Conservation (phyloP, 2,113 vertebrate genomes). For the Fulmarus glacialis region DNA sequence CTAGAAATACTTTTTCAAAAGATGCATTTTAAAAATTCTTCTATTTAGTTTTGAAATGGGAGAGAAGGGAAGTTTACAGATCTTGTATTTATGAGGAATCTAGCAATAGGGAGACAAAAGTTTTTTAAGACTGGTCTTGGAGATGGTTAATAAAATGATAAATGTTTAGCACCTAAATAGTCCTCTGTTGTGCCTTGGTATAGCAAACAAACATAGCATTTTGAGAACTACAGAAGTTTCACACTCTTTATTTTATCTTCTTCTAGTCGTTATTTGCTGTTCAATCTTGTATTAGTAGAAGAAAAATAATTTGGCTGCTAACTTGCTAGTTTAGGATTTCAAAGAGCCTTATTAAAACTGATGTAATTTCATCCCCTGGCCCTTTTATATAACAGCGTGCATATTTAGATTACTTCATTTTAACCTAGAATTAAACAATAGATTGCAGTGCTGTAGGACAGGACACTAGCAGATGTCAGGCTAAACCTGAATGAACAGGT, state of each 20-base stretch:
- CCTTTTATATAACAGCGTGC: constrained; percentile 76
- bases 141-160: neutral
- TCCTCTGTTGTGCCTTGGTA: neutral
- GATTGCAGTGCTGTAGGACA: constrained; percentile 62
- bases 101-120: neutral
- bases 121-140: neutral
- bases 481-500: neutral
- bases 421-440: constrained; percentile 84
- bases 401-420: constrained; percentile 82
- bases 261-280: constrained; percentile 78
- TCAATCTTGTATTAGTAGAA: constrained; percentile 79
- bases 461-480: constrained; percentile 23
- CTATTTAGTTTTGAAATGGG: neutral
- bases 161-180: neutral
- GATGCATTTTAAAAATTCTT: neutral
- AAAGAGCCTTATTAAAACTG: constrained; percentile 88
- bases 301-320: constrained; percentile 87
- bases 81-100: neutral
- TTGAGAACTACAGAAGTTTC: neutral
- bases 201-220: neutral
- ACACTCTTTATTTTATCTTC: constrained; percentile 56
- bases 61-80: neutral
- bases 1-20: neutral
- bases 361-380: constrained; percentile 90
- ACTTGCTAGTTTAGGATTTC: constrained; percentile 83